Evolutionary conservation across 1,140 invertebrate species (phyloP).

Genomic region (Charaxes varanes): DNA sequence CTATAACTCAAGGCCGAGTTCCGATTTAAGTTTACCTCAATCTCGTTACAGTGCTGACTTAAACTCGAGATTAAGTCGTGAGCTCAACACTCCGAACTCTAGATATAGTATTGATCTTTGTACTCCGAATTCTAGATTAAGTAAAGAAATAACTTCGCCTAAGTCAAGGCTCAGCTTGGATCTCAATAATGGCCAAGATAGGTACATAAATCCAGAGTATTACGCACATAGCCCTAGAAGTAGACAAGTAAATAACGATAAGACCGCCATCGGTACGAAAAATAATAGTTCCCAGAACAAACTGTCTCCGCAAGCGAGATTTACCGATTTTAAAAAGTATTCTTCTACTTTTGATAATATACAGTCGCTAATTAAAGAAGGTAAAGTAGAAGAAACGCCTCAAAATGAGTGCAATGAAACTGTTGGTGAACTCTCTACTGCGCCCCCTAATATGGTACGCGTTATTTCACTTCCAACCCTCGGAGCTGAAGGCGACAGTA

Average conservation of each 20-base stretch:
- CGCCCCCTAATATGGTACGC: constrained; percentile 77
- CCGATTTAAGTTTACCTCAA: constrained; percentile 75
- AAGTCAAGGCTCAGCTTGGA: constrained; percentile 76
- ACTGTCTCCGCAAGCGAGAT: constrained; percentile 70
- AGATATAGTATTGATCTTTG: constrained; percentile 77
- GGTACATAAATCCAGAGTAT: constrained; percentile 71
- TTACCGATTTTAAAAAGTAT: constrained; percentile 79
- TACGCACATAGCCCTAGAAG: constrained; percentile 70
- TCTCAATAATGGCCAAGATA: constrained; percentile 73
- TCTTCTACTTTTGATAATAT: constrained; percentile 88
- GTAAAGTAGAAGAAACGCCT: constrained; percentile 72
- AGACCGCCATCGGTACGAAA: constrained; percentile 43
- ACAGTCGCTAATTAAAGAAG: constrained; percentile 82
- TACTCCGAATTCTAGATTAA: constrained; percentile 72
- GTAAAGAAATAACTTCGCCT: constrained; percentile 75
- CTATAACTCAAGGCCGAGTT: constrained; percentile 75
- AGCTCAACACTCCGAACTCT: constrained; percentile 76
- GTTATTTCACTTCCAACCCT: constrained; percentile 80
- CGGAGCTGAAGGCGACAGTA: constrained; percentile 70
- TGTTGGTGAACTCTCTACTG: constrained; percentile 66
- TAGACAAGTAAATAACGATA: constrained; percentile 64
- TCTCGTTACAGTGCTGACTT: constrained; percentile 75
- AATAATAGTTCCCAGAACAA: constrained; percentile 59
- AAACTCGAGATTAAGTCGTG: constrained; percentile 74
- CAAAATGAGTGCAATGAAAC: constrained; percentile 69